phyloP scores from a whole-genome alignment of 2,113 vertebrate genomes.

The Myotis lucifugus region DNA sequence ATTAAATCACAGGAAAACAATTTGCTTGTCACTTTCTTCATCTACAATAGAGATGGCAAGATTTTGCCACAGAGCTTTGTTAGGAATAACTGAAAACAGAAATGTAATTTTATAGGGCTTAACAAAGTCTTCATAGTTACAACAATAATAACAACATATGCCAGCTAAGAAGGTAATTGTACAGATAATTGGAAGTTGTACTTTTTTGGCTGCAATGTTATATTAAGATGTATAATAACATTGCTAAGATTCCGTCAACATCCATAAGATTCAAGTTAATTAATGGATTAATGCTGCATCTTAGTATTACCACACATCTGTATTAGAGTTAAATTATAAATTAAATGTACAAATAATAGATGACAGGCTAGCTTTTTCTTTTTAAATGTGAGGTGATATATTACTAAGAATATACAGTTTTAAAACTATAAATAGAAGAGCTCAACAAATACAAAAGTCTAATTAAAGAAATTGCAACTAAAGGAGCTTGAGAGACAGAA shows the following conservation, averaged over 20 bases:
- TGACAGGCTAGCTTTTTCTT: neutral
- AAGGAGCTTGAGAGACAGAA: neutral
- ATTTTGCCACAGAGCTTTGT: neutral
- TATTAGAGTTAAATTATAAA: slow-evolving; percentile 59
- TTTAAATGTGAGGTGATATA: slow-evolving; percentile 38
- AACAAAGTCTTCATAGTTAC: slow-evolving; percentile 21
- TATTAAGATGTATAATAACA: slow-evolving; percentile 25
- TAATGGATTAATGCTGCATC: slow-evolving; percentile 38
- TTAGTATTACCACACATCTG: slow-evolving; percentile 11
- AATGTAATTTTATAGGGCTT: slow-evolving; percentile 46
- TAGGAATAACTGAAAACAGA: slow-evolving; percentile 28
- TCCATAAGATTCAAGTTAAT: slow-evolving; percentile 57
- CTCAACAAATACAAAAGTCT: slow-evolving; percentile 26
- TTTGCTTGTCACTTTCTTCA: slow-evolving; percentile 24
- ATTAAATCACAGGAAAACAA: slow-evolving; percentile 24
- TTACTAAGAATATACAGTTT: neutral
- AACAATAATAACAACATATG: neutral
- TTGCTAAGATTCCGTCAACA: slow-evolving; percentile 49
- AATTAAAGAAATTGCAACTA: neutral
- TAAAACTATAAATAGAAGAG: slow-evolving; percentile 16
- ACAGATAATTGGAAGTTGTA: slow-evolving; percentile 56
- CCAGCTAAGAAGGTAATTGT: slow-evolving; percentile 56
- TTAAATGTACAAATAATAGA: slow-evolving; percentile 14
- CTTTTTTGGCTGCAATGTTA: slow-evolving; percentile 54
- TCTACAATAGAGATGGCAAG: neutral